Conservation (phyloP, 2,888 invertebrate genomes). For the Auanema freiburgensis region DNA sequence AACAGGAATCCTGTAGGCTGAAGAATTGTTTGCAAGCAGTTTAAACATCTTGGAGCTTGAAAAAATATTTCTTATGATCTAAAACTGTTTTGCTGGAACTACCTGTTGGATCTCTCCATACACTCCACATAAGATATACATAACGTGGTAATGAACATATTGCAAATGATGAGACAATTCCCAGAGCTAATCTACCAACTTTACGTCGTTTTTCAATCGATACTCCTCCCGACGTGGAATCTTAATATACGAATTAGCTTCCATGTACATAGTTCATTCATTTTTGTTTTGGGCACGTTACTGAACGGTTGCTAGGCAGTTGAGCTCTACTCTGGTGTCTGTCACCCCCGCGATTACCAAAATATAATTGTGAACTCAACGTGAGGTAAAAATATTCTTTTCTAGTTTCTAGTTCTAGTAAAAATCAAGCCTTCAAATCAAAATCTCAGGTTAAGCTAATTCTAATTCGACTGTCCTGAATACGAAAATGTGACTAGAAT, state of each 20-base stretch:
- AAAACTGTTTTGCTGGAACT: constrained; percentile 2
- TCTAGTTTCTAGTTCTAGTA: too few species aligned
- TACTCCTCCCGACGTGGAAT: constrained; percentile 38
- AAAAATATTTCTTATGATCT: constrained; percentile 3
- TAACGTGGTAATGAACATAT: constrained; percentile 87
- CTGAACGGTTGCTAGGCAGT: too few species aligned
- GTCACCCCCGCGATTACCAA: too few species aligned
- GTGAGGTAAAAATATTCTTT: too few species aligned
- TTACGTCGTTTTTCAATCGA: constrained; percentile 40
- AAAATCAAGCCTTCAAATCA: too few species aligned
- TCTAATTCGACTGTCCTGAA: too few species aligned
- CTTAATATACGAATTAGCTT: constrained; percentile 5
- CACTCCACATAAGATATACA: constrained; percentile 70
- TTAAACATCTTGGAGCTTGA: constrained; percentile 54
- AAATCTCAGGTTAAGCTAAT: too few species aligned
- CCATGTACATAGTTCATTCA: not conserved
- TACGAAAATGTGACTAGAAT: too few species aligned
- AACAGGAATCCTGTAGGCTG: constrained; percentile 81
- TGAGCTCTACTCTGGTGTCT: too few species aligned
- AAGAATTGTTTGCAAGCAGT: constrained; percentile 49
- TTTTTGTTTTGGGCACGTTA: constrained; percentile 1
- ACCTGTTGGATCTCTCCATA: constrained; percentile 58
- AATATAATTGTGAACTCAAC: too few species aligned
- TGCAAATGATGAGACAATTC: constrained; percentile 84
- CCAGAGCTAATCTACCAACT: constrained; percentile 82